Percentiles rank a stretch among this genome's conserved stretches.
phyloP scores from a whole-genome alignment of 2,113 vertebrate species.

The Odontesthes bonariensis region DNA sequence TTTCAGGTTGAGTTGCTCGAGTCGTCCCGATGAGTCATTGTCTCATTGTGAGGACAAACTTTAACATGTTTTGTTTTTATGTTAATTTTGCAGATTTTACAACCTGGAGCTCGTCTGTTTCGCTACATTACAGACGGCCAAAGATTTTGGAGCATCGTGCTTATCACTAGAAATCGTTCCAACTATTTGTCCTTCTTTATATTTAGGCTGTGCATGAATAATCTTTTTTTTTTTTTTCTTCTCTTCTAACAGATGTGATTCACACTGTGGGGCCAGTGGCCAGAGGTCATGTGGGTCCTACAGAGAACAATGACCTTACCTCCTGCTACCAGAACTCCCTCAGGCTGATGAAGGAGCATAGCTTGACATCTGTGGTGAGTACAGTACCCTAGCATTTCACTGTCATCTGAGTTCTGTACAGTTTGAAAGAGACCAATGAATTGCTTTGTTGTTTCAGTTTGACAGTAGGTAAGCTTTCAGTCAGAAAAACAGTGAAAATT shows the following conservation, averaged over 20 bases:
- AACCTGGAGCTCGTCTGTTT: conserved; percentile 10
- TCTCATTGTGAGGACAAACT: conserved; percentile 69
- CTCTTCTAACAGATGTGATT: conserved; percentile 90
- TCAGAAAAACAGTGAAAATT: conserved; percentile 34
- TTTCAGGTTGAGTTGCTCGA: conserved; percentile 55
- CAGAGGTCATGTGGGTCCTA: conserved; percentile 89
- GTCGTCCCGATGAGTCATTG: conserved; percentile 44
- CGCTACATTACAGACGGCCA: neutral
- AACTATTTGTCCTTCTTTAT: conserved; percentile 37
- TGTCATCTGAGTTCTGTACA: conserved; percentile 7
- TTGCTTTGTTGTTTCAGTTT: conserved; percentile 41
- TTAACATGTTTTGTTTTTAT: conserved; percentile 52
- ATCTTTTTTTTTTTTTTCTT: conserved; percentile 51
- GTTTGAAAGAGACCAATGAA: conserved; percentile 45
- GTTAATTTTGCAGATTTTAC: conserved; percentile 51
- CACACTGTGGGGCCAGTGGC: conserved; percentile 97
- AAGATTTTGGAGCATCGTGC: conserved; percentile 20
- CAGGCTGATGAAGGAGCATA: conserved; percentile 90
- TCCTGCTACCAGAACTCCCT: conserved; percentile 95
- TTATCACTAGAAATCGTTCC: conserved; percentile 20
- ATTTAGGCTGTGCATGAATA: conserved; percentile 33
- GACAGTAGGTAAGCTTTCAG: conserved; percentile 51
- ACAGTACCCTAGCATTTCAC: neutral
- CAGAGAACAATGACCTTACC: conserved; percentile 91
- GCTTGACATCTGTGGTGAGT: conserved; percentile 95